Base-by-base conservation (phyloP, 2,797 vertebrate genomes). In the Bryconaethiops microstoma region DNA sequence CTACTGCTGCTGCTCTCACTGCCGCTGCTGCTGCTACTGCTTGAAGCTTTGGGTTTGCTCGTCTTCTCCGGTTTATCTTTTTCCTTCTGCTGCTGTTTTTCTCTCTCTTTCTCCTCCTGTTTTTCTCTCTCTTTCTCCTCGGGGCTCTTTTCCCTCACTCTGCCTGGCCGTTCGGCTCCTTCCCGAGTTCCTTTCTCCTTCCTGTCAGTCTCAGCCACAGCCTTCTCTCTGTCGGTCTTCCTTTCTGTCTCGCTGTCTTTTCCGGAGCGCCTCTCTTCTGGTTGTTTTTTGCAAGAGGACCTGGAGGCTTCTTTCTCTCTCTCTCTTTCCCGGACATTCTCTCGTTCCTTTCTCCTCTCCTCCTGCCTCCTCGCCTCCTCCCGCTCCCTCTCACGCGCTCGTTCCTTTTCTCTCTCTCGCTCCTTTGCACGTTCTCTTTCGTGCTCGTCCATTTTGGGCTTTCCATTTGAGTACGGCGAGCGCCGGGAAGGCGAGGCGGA, bases 1-100 rank as follows among this genome's bases (percentile, higher is more conserved):
- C 86, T 78, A 0, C 88, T 86, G 0, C 87, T 87, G 0, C 88
- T 87, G 5, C 88, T 90, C 35, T 89, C 86, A 0, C 88, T 83
- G 0, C 88, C 86, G 0, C 88, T 88, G 0, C 89, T 88, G 4
- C 90, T 92, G 40, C 90, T 92, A 57, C 89, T 91, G 70, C 87
- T 88, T 1, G 67, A 59, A 60, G 68, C 55, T 87, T 87, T 52
- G 39, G 73, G 12, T 12, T 82, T 42, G 86, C 88, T 76, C 86
- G 88, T 1, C 54, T 84, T 42, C 0, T 74, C 71, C 83, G 87
- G 2, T 12, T 54, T 76, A 76, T 85, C 19, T 76, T 59, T 71
- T 59, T 65, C 75, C 25, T 74, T 69, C 82, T 87, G 2, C 14
- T 60, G 71, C 76, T 84, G 17, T 78, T 50, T 69, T 59, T 69